Evolutionary conservation across 2,888 invertebrate genomes (phyloP).

Genomic region (Melipona beecheii): DNA sequence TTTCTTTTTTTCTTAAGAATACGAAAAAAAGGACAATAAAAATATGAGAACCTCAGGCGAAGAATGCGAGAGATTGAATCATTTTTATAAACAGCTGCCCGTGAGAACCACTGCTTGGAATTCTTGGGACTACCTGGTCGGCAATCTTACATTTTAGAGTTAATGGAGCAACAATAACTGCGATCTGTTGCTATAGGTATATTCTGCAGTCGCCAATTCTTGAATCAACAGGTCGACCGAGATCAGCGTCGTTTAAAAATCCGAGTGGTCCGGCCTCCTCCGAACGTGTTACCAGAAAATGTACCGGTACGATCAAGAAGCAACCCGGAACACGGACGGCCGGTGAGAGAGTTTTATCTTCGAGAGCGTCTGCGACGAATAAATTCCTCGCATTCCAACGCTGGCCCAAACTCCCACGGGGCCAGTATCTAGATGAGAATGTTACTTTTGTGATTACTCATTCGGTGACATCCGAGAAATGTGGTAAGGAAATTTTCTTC

Average conservation of each 20-base stretch:
- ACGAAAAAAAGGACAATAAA: neutral
- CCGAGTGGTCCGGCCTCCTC: neutral
- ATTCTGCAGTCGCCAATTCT: constrained; percentile 14
- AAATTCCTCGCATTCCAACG: constrained; percentile 68
- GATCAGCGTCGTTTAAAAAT: constrained; percentile 3
- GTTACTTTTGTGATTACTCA: constrained; percentile 76
- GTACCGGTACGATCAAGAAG: neutral
- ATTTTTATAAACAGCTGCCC: constrained; percentile 15
- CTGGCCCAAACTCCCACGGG: constrained; percentile 72
- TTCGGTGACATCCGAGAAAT: constrained; percentile 80
- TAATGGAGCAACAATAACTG: constrained; percentile 49
- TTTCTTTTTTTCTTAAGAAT: no score
- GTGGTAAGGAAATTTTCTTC: constrained; percentile 75
- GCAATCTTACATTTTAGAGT: constrained; percentile 50
- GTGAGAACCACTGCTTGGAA: constrained; percentile 46
- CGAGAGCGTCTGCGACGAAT: constrained; percentile 45
- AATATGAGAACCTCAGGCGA: constrained; percentile 14
- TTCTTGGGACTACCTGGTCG: constrained; percentile 41
- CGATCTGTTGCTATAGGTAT: constrained; percentile 12
- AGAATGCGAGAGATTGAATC: constrained; percentile 26
- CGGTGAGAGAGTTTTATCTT: constrained; percentile 48
- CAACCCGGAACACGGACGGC: neutral
- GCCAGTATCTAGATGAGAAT: constrained; percentile 77
- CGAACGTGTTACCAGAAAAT: constrained; percentile 13
- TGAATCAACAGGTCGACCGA: constrained; percentile 63